phyloP scores from a whole-genome alignment of 1,140 invertebrate species.

The Meloidogyne floridensis region DNA sequence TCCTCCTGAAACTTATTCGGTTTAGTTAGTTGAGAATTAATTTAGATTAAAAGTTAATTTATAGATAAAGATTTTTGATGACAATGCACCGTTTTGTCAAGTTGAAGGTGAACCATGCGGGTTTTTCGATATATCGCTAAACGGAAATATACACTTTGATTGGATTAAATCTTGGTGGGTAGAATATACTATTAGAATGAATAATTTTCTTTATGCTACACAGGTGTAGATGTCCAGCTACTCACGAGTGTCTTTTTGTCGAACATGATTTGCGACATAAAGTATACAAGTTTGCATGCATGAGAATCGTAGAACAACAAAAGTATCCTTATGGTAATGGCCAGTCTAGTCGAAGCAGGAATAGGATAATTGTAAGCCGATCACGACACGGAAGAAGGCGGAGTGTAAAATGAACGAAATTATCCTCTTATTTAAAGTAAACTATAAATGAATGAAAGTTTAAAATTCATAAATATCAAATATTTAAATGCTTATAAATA shows the following conservation, averaged over 20 bases:
- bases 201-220: not conserved
- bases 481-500: too few species aligned
- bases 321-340: not conserved
- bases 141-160: conserved; percentile 16
- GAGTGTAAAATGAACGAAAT: too few species aligned
- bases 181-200: not conserved
- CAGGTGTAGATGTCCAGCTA: conserved; percentile 7
- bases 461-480: too few species aligned
- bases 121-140: conserved; percentile 7
- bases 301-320: not conserved
- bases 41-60: not conserved
- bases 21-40: not conserved
- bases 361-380: not conserved
- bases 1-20: not conserved
- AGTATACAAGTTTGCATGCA: conserved; percentile 6
- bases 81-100: not conserved
- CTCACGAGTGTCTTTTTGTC: not conserved
- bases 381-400: not conserved
- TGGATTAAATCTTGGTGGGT: conserved; percentile 16
- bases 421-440: too few species aligned
- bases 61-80: not conserved
- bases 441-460: too few species aligned
- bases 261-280: not conserved
- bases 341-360: not conserved
- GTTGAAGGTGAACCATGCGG: conserved; percentile 19